phyloP scores from a whole-genome alignment of 2,113 vertebrate species.

The Cyphomyrus plagiostoma region DNA sequence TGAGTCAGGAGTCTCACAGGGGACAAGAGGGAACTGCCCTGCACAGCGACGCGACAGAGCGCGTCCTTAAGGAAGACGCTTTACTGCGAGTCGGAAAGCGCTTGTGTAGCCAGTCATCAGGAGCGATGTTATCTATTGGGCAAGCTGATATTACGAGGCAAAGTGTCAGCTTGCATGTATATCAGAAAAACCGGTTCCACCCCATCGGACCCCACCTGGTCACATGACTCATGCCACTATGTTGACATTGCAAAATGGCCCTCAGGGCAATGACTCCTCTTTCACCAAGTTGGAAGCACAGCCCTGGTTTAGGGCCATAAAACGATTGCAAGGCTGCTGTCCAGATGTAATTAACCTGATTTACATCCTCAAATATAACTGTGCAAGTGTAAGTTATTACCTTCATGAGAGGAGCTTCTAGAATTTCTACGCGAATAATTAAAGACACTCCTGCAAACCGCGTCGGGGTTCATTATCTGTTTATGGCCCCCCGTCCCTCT shows the following conservation, averaged over 20 bases:
- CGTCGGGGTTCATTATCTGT: neutral
- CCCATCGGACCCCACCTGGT: neutral
- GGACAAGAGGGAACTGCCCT: neutral
- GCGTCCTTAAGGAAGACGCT: neutral
- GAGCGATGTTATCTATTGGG: neutral
- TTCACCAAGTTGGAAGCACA: neutral
- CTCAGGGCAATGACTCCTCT: neutral
- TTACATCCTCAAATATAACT: neutral
- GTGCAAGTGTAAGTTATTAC: neutral
- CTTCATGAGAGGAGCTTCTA: neutral
- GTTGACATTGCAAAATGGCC: neutral
- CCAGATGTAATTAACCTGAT: neutral
- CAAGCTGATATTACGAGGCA: neutral
- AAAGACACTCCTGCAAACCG: neutral
- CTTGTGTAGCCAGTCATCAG: neutral
- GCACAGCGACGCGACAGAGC: neutral
- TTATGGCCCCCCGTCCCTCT: neutral
- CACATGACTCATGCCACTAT: neutral
- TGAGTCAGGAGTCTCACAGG: neutral
- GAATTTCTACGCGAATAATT: neutral
- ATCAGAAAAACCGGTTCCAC: neutral
- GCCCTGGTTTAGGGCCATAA: neutral
- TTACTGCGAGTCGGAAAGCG: neutral
- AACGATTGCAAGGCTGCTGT: neutral
- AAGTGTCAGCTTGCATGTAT: neutral